Base-by-base conservation (phyloP, 2,888 invertebrate genomes). In the Lithophane leautieri region DNA sequence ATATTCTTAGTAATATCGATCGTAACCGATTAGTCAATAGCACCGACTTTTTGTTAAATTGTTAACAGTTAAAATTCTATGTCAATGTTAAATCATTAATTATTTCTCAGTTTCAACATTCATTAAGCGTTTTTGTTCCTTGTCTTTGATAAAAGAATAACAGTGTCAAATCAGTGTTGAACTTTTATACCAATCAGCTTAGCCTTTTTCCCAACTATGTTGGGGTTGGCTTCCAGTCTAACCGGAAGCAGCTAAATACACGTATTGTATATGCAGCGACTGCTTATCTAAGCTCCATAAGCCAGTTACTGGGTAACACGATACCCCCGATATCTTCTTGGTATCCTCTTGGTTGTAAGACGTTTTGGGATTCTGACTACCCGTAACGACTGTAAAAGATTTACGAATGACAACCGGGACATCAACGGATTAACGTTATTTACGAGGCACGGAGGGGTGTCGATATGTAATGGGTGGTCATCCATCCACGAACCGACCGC, bases 61-160 rank as follows among this genome's bases (percentile, higher is more conserved):
- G 62, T 65, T 52, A 68, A 82, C 61, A 60, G n/a, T 82, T 73
- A 50, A 78, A 75, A 81, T 87, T 86, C 86, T 85, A 88, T 91
- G 91, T 90, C 91, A 91, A 91, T 91, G 91, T 89, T 90, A 90
- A 87, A 78, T 86, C 83, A 89, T 88, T 89, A 68, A 82, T 71
- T 52, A 76, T 79, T 79, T 81, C 79, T 83, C 79, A 84, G 83
- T 88, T 86, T 76, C 83, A 72, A 82, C 86, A 90, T 84, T 85
- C 87, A 88, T 89, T 89, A 86, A 85, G n/a, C 16, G 61, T 78
- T 88, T 88, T 86, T 86, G 73, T 83, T 80, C 47, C 25, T 68
- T 40, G 42, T 66, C 16, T 50, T 42, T 8, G 34, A n/a, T 62
- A 14, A 4, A 63, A 34, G 19, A 54, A 65, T 22, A 50, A 14